Percentiles rank a stretch among this genome's conserved stretches.
phyloP scores from a whole-genome alignment of 2,888 invertebrate species.

The Esperia sulphurella region DNA sequence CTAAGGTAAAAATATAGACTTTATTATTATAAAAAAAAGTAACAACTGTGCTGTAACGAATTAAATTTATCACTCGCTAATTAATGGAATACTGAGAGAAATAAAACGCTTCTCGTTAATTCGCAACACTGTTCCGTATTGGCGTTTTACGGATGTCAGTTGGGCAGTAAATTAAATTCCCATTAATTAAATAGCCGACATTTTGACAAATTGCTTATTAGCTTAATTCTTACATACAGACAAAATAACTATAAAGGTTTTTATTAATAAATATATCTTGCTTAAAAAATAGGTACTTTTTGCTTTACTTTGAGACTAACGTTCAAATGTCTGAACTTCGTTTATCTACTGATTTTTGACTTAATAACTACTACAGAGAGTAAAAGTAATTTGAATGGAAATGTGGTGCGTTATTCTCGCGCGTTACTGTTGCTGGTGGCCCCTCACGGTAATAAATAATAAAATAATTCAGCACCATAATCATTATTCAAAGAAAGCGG shows the following conservation, averaged over 20 bases:
- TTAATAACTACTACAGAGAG: constrained; percentile 16
- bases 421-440: not conserved
- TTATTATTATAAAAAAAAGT: constrained; percentile 4
- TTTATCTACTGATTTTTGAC: too few relatives aligned
- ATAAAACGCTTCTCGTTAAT: constrained; percentile 46
- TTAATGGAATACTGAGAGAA: constrained; percentile 46
- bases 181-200: constrained; percentile 8
- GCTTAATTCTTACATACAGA: not conserved
- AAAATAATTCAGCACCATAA: constrained; percentile 13
- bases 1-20: too few relatives aligned
- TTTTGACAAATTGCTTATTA: constrained; percentile 2
- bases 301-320: too few relatives aligned
- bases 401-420: constrained; percentile 23
- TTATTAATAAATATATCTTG: too few relatives aligned
- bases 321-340: too few relatives aligned
- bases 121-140: constrained; percentile 40
- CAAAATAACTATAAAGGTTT: constrained; percentile 18
- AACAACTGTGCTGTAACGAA: constrained; percentile 10
- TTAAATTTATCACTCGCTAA: constrained; percentile 41
- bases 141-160: constrained; percentile 21
- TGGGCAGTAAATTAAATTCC: constrained; percentile 8
- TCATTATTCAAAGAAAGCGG: constrained; percentile 10
- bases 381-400: constrained; percentile 44
- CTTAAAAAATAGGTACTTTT: too few relatives aligned
- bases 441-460: constrained; percentile 16